A percentile compares a stretch with the other conserved stretches of the same genome.
These are phyloP conservation scores for Sycophila texana DNA, from an alignment of 2,888 invertebrate genomes.

Conservation along the genomic window DNA sequence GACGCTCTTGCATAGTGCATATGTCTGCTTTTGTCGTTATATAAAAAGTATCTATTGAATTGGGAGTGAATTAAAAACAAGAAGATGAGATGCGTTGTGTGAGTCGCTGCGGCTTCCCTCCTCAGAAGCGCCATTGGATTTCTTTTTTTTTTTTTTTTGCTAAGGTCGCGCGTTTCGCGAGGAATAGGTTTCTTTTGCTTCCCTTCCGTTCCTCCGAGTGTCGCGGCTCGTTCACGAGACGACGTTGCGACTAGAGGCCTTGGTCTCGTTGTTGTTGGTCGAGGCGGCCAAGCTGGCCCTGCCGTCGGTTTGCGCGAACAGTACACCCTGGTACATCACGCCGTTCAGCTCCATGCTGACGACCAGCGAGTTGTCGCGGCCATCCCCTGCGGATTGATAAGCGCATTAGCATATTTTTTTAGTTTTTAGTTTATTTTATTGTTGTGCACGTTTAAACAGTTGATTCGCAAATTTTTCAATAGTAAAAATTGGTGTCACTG, in stretches of 20 bases:
- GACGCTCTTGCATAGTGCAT: too few relatives aligned
- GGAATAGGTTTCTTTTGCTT: neutral
- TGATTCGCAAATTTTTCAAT: too few relatives aligned
- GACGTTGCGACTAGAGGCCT: conserved; percentile 66
- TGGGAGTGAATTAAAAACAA: too few relatives aligned
- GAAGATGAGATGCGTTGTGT: neutral
- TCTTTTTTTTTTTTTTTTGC: too few relatives aligned
- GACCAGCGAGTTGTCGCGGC: conserved; percentile 91
- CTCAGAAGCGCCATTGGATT: neutral
- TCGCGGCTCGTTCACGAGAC: conserved; percentile 64
- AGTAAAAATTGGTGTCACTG: neutral
- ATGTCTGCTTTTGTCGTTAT: too few relatives aligned
- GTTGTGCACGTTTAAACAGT: too few relatives aligned
- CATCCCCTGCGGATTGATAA: conserved; percentile 82
- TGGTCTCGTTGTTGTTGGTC: conserved; percentile 64
- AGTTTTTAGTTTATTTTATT: neutral
- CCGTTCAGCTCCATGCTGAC: conserved; percentile 98
- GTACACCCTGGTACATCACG: conserved; percentile 94
- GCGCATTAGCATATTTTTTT: neutral
- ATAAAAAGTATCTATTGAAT: too few relatives aligned
- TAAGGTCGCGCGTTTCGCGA: neutral
- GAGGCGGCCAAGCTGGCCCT: conserved; percentile 46
- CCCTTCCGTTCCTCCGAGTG: too few relatives aligned
- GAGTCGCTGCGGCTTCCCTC: conserved; percentile 5
- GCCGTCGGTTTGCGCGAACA: conserved; percentile 76